A percentile compares a stretch with the other conserved stretches of the same genome.
phyloP scores from a whole-genome alignment of 2,888 invertebrate genomes.

The Amphipyra berbera region DNA sequence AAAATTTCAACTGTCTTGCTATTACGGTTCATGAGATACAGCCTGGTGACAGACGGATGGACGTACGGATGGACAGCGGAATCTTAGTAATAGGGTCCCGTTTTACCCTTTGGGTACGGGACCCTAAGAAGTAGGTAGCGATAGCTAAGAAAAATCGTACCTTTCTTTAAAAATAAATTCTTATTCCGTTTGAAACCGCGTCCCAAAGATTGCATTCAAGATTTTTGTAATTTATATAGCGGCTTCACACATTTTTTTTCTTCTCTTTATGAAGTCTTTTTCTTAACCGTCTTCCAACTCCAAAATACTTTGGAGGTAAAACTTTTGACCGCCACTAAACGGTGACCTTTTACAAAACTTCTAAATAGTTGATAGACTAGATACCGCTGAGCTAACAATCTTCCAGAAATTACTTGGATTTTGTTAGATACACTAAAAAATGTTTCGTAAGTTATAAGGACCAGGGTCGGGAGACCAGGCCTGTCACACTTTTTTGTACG shows the following conservation, averaged over 20 bases:
- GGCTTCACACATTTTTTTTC: not conserved
- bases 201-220: too few species aligned
- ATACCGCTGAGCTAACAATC: slow-evolving; percentile 20
- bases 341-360: slow-evolving; percentile 35
- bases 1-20: too few species aligned
- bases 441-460: slow-evolving; percentile 16
- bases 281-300: slow-evolving; percentile 1
- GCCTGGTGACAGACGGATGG: too few species aligned
- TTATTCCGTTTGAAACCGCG: too few species aligned
- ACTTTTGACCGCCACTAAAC: slow-evolving; percentile 18
- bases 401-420: slow-evolving; percentile 9
- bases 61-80: too few species aligned
- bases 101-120: too few species aligned
- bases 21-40: too few species aligned
- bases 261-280: slow-evolving; percentile 1
- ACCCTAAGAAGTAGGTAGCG: too few species aligned
- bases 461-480: not conserved
- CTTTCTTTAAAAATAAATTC: too few species aligned
- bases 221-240: not conserved
- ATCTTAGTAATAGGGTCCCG: too few species aligned
- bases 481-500: not conserved
- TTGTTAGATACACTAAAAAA: slow-evolving; percentile 10
- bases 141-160: too few species aligned
- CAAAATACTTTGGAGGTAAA: slow-evolving; percentile 11
- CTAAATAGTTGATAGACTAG: slow-evolving; percentile 20